Base-by-base conservation (phyloP, 1,140 invertebrate genomes). In the Microplitis demolitor region DNA sequence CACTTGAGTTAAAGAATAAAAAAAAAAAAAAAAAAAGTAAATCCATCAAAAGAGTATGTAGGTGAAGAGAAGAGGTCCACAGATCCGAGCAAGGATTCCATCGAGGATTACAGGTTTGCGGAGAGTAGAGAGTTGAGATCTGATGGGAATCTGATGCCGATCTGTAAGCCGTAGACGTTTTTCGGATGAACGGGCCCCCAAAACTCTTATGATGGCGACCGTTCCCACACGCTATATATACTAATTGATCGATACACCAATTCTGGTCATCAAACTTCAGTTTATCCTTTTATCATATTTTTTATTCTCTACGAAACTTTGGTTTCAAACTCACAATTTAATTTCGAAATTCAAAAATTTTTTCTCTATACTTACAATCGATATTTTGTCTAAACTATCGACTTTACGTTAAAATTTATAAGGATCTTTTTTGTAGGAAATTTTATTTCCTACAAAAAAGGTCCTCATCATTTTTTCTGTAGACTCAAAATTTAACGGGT, bases 191-290 rank as follows among this genome's bases (percentile, higher is more conserved):
- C 78, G 74, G 78, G 82, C 75, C 70, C 35, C 58, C 66, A 72
- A 79, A 75, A 45, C 39, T 45, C 39, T 45, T 5, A 11, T 45
- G 39, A 45, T 45, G 39, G 39, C 75, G 74, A 84, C 80, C 83
- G 85, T 87, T 87, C 86, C 86, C 86, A 87, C 86, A 87, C 85
- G 83, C 78, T 81, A 45, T 11, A 45, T 45, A 45, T 83, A 81
- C 84, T 87, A 87, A 87, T 87, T 87, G 85, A 87, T 87, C 86
- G 84, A 87, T 86, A 84, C 82, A 80, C 84, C 86, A 85, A 87
- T 87, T 84, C 85, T 81, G 79, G 78, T 84, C 82, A 87, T 85
- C 84, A 83, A 82, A 82, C 73, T 69, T 70, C 81, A 81, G 71
- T 24, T 24, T 24, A 24, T 82, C 82, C 80, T 73, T 13, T 45